phyloP scores from a whole-genome alignment of 2,888 invertebrate genomes.

The Seira musarum region DNA sequence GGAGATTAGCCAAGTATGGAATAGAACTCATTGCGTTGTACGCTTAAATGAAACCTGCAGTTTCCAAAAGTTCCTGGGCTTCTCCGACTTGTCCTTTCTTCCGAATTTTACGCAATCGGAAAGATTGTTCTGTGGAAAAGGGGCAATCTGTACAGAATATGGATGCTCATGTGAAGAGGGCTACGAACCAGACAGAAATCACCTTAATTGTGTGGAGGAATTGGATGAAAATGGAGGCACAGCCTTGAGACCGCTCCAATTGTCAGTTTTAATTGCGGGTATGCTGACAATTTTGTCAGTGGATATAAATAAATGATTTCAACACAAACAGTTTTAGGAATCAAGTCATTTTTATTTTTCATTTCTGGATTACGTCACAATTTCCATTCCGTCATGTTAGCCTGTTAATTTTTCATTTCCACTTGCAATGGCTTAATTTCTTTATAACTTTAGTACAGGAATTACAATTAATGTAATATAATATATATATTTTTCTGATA shows the following conservation, averaged over 20 bases:
- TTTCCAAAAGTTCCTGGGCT: not conserved
- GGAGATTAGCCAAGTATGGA: slow-evolving; percentile 20
- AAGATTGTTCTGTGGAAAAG: slow-evolving; percentile 37
- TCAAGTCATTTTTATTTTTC: not conserved
- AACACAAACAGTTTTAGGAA: no score
- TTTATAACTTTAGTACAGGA: no score
- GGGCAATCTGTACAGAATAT: slow-evolving; percentile 33
- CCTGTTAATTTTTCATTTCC: no score
- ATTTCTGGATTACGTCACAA: not conserved
- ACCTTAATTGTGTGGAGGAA: slow-evolving; percentile 27
- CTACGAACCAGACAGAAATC: not conserved
- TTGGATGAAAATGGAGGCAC: not conserved
- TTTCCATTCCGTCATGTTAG: no score
- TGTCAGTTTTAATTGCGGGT: no score
- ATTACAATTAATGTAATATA: no score
- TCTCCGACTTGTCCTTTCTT: slow-evolving; percentile 28
- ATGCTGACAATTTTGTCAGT: no score
- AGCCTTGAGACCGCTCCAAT: not conserved
- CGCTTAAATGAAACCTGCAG: slow-evolving; percentile 35
- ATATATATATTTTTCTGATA: no score
- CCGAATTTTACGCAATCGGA: slow-evolving; percentile 18
- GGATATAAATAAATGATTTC: no score
- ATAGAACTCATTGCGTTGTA: slow-evolving; percentile 44
- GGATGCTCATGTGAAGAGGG: slow-evolving; percentile 10
- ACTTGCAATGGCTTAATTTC: no score